Evolutionary conservation across 1,140 invertebrate species (phyloP), one percentile per base, ranked within the genome.

Genomic region (Cotesia vestalis): DNA sequence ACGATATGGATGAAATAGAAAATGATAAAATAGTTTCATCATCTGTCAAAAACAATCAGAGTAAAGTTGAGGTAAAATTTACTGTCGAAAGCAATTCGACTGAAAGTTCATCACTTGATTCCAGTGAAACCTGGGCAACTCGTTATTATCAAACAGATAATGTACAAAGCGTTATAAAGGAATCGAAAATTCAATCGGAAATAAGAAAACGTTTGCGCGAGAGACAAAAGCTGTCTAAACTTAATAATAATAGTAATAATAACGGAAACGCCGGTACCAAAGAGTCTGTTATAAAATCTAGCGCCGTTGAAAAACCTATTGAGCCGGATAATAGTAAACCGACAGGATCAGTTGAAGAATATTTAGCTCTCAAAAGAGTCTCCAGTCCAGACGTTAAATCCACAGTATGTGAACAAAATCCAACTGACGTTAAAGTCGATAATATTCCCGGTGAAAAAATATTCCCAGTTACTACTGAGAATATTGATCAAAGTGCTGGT

Each of bases 121-220:
- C 72, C 8, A 14, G 79, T 3, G 84, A 87, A 80, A 87, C 86
- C 14, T 87, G 86, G 86, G 84, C 84, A 9, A 80, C 83, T 4
- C 80, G 86, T 34, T 87, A 87, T 73, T 85, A 84, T 75, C 83
- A 85, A 57, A 85, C 85, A 20, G 86, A 87, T 9, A 85, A 85
- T 67, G 86, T 87, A 9, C 85, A 87, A 64, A 86, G 73, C 68
- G 86, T 87, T 27, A 86, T 87, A 66, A 86, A 86, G 76, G 86
- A 87, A 70, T 87, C 86, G 4, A 87, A 87, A 70, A 87, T 87
- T 53, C 86, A 87, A 14, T 87, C 86, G 0, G 86, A 87, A 76
- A 87, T 87, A 69, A 79, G 86, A 6, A 87, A 87, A 75, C 80
- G 85, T 8, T 81, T 87, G 53, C 71, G 86, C 36, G 86, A 87